A percentile compares a stretch with the other conserved stretches of the same genome.
Conservation (phyloP, 2,113 vertebrate species). For the Ceyx margarethae region DNA sequence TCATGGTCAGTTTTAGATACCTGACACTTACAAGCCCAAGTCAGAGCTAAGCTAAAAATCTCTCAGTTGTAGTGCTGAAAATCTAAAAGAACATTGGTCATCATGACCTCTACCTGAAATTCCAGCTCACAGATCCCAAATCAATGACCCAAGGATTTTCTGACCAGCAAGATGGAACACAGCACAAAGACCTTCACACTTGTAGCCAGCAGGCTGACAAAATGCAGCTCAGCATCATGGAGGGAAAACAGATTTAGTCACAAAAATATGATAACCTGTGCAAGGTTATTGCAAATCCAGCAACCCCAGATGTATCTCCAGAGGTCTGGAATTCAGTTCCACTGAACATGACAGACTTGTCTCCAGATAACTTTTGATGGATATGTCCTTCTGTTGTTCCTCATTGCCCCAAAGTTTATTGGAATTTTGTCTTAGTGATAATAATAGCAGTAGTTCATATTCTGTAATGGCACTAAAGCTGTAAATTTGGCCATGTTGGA, state of each 20-base stretch:
- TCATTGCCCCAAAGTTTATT: background rate
- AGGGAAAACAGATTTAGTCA: background rate
- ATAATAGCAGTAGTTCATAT: background rate
- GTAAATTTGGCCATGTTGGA: background rate
- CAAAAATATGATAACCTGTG: background rate
- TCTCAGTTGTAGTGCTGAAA: background rate
- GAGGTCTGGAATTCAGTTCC: background rate
- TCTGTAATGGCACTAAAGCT: background rate
- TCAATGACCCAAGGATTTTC: background rate
- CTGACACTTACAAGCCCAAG: background rate
- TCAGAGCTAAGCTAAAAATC: background rate
- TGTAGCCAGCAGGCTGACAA: background rate
- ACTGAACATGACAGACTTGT: background rate
- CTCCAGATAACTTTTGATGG: background rate
- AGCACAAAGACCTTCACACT: background rate
- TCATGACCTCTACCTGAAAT: background rate
- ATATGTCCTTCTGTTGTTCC: background rate
- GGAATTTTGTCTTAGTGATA: background rate
- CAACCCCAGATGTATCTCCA: background rate
- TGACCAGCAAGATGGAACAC: background rate
- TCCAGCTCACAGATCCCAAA: background rate
- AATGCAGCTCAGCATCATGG: background rate
- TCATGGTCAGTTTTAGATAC: background rate
- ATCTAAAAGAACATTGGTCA: background rate
- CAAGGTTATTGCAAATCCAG: background rate